Evolutionary conservation across 2,888 invertebrate genomes (phyloP), one percentile per base, ranked within the genome.

Genomic region (Thyatira batis): DNA sequence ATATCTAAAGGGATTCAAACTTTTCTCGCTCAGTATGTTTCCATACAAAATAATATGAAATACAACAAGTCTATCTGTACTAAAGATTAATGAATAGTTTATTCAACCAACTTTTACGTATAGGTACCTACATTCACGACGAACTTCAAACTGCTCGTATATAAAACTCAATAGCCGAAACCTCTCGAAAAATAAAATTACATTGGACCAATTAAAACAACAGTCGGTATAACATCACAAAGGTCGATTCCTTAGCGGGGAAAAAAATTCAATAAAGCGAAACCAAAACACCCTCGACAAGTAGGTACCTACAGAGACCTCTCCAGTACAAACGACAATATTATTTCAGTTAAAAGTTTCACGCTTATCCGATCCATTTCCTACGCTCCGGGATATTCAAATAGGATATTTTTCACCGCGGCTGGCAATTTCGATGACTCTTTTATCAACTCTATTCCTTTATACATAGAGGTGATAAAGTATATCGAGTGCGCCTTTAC

Each of bases 321-420:
- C 71, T 68, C 66, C 69, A 73, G 66, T 67, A 77, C 78, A 78
- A 80, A 82, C 78, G 80, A 81, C 79, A 84, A 84, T 85, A 84
- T 84, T 84, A 84, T 85, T 85, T 84, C 82, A 83, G 84, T 84
- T 85, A 85, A 85, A 85, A 85, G 82, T 85, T 83, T 72, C 73
- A 69, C 74, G 75, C 76, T 83, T 80, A 83, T 82, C 79, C 83
- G 79, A 80, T 84, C 83, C 82, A 79, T 83, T 82, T 78, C 78
- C 71, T 67, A 62, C 69, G 68, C 72, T 70, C 71, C 70, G 69
- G 73, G 76, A 78, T 84, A 85, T 85, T 85, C 81, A 84, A 85
- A 85, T 84, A 80, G 78, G 83, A 80, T 78, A 78, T 80, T 77
- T 78, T 78, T 80, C 78, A 74, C 75, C 73, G 72, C 71, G 67